Percentiles rank a stretch among this genome's conserved stretches.
Evolutionary conservation across 2,888 invertebrate genomes (phyloP).

Genomic region (Drosophila helvetica): DNA sequence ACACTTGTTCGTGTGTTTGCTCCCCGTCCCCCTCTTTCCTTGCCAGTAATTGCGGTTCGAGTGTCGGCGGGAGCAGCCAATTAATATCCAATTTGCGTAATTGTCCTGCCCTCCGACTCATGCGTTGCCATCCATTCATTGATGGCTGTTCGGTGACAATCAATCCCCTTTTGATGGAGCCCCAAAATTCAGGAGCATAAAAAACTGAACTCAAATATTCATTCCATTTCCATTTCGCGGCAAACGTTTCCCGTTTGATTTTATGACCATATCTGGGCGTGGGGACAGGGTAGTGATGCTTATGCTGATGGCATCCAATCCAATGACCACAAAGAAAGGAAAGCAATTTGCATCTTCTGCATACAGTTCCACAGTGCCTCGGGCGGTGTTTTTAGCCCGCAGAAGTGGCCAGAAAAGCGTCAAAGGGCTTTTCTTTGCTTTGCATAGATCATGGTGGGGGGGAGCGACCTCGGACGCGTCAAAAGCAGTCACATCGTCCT

Average conservation of each 20-base stretch:
- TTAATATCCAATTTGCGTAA: constrained; percentile 51
- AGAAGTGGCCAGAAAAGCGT: neutral
- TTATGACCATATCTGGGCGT: constrained; percentile 28
- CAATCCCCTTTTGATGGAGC: constrained; percentile 28
- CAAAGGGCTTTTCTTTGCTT: neutral
- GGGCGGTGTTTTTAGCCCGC: neutral
- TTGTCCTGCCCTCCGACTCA: constrained; percentile 35
- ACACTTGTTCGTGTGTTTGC: constrained; percentile 62
- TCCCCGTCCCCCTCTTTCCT: constrained; percentile 9
- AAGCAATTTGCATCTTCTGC: neutral
- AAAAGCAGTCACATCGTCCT: neutral
- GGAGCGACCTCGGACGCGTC: neutral
- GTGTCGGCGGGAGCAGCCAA: constrained; percentile 46
- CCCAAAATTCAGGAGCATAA: constrained; percentile 31
- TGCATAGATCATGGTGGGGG: neutral
- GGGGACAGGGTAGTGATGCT: neutral
- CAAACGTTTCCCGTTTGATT: constrained; percentile 36
- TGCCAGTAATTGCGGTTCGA: constrained; percentile 45
- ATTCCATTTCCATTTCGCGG: constrained; percentile 33
- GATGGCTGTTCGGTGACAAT: constrained; percentile 28
- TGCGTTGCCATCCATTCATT: neutral
- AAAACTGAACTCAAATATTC: constrained; percentile 45
- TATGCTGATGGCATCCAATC: neutral
- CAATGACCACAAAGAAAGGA: neutral
- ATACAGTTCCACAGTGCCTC: neutral